Percentiles rank a stretch among this genome's conserved stretches.
Conservation (phyloP, 2,888 invertebrate genomes). For the Amblyjoppa proteus region DNA sequence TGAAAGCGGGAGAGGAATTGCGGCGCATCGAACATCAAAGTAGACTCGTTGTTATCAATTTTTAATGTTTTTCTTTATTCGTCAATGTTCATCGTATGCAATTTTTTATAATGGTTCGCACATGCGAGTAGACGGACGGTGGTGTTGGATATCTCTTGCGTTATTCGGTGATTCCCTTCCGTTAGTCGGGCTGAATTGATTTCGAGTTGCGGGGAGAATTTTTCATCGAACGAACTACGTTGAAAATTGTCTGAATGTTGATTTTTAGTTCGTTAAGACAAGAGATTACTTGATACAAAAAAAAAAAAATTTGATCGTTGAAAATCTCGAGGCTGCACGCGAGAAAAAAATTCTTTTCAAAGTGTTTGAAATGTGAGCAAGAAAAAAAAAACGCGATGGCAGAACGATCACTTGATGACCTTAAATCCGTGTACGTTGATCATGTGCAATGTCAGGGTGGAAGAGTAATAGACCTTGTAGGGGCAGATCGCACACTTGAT, state of each 20-base stretch:
- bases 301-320: not conserved
- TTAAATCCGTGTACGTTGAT: slow-evolving; percentile 69
- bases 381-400: slow-evolving; percentile 19
- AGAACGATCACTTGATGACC: slow-evolving; percentile 55
- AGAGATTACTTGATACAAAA: not conserved
- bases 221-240: not conserved
- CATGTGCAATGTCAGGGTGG: slow-evolving; percentile 68
- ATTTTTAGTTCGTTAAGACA: not conserved
- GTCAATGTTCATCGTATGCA: slow-evolving; percentile 37
- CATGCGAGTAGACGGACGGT: slow-evolving; percentile 49
- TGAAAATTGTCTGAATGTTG: not conserved
- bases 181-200: not conserved
- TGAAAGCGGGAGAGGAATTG: slow-evolving; percentile 59
- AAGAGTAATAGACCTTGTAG: slow-evolving; percentile 71
- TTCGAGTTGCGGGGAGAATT: not conserved
- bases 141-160: slow-evolving; percentile 10
- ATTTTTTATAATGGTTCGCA: slow-evolving; percentile 32
- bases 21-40: slow-evolving; percentile 49
- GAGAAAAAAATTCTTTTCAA: slow-evolving; percentile 15
- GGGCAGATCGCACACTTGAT: slow-evolving; percentile 68
- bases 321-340: slow-evolving; percentile 50
- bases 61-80: slow-evolving; percentile 48
- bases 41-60: slow-evolving; percentile 42
- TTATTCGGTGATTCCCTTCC: not conserved
- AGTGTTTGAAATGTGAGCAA: not conserved